A percentile compares a stretch with the other conserved stretches of the same genome.
Conservation (phyloP, 1,140 invertebrate genomes). For the Drosophila ercepeae region DNA sequence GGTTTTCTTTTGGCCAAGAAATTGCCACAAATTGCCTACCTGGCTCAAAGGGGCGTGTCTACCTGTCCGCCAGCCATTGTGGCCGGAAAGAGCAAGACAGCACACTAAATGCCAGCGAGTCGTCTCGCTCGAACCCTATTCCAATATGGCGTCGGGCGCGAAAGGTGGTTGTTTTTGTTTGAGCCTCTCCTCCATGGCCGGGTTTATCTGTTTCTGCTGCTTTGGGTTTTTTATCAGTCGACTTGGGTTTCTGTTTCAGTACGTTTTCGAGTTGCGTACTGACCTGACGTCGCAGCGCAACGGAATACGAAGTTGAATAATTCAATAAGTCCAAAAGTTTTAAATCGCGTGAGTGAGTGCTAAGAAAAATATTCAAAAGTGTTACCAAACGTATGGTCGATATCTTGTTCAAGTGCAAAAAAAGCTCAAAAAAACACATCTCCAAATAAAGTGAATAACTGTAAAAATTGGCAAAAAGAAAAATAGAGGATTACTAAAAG, state of each 20-base stretch:
- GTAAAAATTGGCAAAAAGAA: slow-evolving; percentile 20
- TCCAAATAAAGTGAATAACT: slow-evolving; percentile 29
- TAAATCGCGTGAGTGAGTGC: slow-evolving; percentile 29
- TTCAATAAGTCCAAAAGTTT: neutral
- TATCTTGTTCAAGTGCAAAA: neutral
- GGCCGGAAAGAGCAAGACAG: slow-evolving; percentile 7
- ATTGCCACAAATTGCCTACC: slow-evolving; percentile 45
- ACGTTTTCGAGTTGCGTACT: slow-evolving; percentile 63
- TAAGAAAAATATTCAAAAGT: slow-evolving; percentile 1
- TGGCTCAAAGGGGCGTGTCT: slow-evolving; percentile 51
- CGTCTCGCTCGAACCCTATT: neutral
- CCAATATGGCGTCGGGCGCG: neutral
- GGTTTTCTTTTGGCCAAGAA: slow-evolving; percentile 30
- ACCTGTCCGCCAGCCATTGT: slow-evolving; percentile 48
- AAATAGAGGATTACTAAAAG: slow-evolving; percentile 9
- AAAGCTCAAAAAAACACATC: slow-evolving; percentile 3
- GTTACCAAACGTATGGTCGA: slow-evolving; percentile 20
- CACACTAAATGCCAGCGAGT: slow-evolving; percentile 5
- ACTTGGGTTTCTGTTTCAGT: slow-evolving; percentile 49
- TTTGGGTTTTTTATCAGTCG: slow-evolving; percentile 67
- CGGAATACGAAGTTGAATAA: slow-evolving; percentile 37
- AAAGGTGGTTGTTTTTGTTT: slow-evolving; percentile 30
- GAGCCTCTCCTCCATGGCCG: slow-evolving; percentile 6
- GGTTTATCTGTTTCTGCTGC: slow-evolving; percentile 39
- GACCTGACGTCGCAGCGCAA: slow-evolving; percentile 66